A percentile compares a stretch with the other conserved stretches of the same genome.
Evolutionary conservation across 2,113 vertebrate species (phyloP).

Genomic region (Gymnogyps californianus): DNA sequence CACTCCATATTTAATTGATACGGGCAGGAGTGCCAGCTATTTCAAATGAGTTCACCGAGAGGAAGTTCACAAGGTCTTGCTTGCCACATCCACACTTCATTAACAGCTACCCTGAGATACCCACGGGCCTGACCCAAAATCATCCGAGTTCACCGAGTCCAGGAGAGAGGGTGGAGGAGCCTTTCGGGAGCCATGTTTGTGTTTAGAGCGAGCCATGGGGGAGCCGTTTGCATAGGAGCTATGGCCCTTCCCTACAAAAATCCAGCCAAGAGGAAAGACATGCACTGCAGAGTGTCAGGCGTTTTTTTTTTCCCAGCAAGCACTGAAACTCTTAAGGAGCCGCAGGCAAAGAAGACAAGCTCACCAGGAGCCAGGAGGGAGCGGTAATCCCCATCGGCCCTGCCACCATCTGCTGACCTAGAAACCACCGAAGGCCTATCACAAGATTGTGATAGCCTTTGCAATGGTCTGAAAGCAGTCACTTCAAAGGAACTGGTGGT

Average conservation of each 20-base stretch:
- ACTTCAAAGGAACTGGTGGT: not conserved
- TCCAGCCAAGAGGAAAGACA: not conserved
- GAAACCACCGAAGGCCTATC: not conserved
- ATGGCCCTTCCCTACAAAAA: not conserved
- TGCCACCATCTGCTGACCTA: not conserved
- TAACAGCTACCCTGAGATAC: not conserved
- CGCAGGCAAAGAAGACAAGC: not conserved
- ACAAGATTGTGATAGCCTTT: not conserved
- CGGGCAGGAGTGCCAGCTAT: not conserved
- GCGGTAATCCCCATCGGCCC: not conserved
- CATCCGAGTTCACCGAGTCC: not conserved
- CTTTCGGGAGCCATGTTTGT: not conserved
- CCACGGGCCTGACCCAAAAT: accelerated
- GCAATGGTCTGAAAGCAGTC: not conserved
- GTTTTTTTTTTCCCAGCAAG: not conserved
- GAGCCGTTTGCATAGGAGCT: not conserved
- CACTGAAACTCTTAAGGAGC: not conserved
- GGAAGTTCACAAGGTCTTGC: not conserved
- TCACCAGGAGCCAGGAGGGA: not conserved
- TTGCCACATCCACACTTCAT: not conserved
- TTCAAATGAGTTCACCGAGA: not conserved
- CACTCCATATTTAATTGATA: not conserved
- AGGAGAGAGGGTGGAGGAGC: not conserved
- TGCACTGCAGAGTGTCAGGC: not conserved
- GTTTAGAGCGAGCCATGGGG: accelerated